A percentile compares a stretch with the other conserved stretches of the same genome.
These are phyloP conservation scores for Apolygus lucorum DNA, from an alignment of 1,140 invertebrate species.

Conservation along the genomic window DNA sequence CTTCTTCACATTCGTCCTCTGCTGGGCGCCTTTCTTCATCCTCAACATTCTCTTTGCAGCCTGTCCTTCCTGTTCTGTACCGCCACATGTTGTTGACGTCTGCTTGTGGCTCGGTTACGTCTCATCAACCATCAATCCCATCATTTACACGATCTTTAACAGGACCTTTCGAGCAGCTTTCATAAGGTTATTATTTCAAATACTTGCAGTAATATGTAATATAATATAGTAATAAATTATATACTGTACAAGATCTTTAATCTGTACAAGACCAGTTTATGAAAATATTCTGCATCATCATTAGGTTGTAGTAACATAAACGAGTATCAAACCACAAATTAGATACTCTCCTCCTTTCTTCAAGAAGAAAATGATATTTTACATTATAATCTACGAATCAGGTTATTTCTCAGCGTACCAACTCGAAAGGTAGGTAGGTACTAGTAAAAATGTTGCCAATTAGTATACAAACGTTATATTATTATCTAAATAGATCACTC, in stretches of 20 bases:
- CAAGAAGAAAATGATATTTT: too few relatives aligned
- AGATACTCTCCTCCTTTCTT: too few relatives aligned
- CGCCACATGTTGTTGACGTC: slow-evolving; percentile 61
- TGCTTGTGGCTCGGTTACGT: slow-evolving; percentile 83
- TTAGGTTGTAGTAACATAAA: too few relatives aligned
- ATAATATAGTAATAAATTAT: neutral
- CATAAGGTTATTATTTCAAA: slow-evolving; percentile 54
- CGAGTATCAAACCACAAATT: too few relatives aligned
- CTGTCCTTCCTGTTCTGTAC: slow-evolving; percentile 55
- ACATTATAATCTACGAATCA: too few relatives aligned
- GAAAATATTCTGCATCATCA: slow-evolving; percentile 23
- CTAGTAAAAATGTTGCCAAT: too few relatives aligned
- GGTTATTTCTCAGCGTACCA: too few relatives aligned
- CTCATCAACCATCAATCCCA: slow-evolving; percentile 75
- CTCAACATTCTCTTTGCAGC: slow-evolving; percentile 73
- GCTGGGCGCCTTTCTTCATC: slow-evolving; percentile 85
- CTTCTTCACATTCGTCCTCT: slow-evolving; percentile 82
- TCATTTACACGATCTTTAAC: slow-evolving; percentile 86
- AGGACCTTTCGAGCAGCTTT: slow-evolving; percentile 76
- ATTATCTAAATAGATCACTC: too few relatives aligned
- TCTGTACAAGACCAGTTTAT: slow-evolving; percentile 25
- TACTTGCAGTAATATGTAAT: too few relatives aligned
- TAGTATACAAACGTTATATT: too few relatives aligned
- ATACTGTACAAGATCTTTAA: too few relatives aligned
- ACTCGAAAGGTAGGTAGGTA: too few relatives aligned